Percentiles rank a stretch among this genome's conserved stretches.
phyloP scores from a whole-genome alignment of 2,797 vertebrate species.

The Corythornis leucogaster region DNA sequence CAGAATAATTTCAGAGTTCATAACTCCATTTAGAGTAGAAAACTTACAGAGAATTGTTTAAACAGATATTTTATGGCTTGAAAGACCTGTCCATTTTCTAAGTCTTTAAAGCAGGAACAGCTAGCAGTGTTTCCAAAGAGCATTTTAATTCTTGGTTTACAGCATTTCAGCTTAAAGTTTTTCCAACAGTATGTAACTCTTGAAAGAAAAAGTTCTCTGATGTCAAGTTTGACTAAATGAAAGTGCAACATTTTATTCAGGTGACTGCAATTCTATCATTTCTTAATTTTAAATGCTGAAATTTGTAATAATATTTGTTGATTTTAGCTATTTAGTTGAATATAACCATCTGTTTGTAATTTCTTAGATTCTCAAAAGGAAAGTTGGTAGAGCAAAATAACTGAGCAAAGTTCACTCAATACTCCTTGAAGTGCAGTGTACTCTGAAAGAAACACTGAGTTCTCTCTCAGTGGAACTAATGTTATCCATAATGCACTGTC shows the following conservation, averaged over 20 bases:
- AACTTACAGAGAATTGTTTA: accelerated
- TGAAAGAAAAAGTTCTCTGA: neutral
- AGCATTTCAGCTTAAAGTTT: neutral
- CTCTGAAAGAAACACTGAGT: neutral
- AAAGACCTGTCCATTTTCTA: neutral
- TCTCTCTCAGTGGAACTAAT: neutral
- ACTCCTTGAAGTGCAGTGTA: neutral
- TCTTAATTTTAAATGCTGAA: neutral
- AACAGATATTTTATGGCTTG: neutral
- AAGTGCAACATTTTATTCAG: neutral
- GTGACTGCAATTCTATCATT: neutral
- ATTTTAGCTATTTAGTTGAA: neutral
- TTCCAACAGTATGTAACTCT: neutral
- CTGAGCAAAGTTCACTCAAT: neutral
- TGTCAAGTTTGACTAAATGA: neutral
- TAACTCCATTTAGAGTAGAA: neutral
- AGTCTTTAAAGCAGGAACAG: neutral
- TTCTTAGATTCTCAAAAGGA: neutral
- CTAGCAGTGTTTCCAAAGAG: neutral
- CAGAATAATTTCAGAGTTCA: neutral
- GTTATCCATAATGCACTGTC: neutral
- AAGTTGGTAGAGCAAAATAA: neutral
- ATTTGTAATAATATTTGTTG: neutral
- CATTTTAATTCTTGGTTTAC: neutral
- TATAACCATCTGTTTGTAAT: neutral